Evolutionary conservation across 1,140 invertebrate genomes (phyloP).

Genomic region (Pemphigus obesinymphae): DNA sequence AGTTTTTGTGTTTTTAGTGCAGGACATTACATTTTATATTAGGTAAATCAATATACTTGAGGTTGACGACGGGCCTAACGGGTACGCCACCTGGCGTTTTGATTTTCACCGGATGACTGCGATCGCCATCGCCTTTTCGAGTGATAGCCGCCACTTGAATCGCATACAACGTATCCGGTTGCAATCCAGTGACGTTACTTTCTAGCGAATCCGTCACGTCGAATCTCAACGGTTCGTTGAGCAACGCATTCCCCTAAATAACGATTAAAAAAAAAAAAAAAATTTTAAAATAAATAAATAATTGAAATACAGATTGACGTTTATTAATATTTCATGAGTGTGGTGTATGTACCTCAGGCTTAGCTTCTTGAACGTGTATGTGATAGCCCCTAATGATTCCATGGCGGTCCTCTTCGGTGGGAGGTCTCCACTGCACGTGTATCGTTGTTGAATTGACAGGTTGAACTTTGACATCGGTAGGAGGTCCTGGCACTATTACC

Average conservation of each 20-base stretch:
- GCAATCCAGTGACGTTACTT: slow-evolving; percentile 78
- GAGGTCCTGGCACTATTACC: slow-evolving; percentile 89
- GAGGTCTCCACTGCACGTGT: slow-evolving; percentile 86
- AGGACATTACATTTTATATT: background rate
- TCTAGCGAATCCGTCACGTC: slow-evolving; percentile 76
- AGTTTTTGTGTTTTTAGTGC: background rate
- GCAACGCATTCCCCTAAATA: slow-evolving; percentile 65
- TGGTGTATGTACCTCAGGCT: slow-evolving; percentile 70
- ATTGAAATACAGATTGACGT: no score
- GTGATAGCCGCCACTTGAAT: slow-evolving; percentile 90
- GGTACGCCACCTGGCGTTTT: slow-evolving; percentile 91
- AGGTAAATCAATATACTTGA: slow-evolving; percentile 61
- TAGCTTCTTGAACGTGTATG: slow-evolving; percentile 87
- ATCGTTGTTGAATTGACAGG: slow-evolving; percentile 90
- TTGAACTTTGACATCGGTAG: slow-evolving; percentile 79
- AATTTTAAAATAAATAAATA: background rate
- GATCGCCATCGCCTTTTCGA: slow-evolving; percentile 87
- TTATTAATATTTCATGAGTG: no score
- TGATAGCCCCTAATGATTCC: slow-evolving; percentile 96
- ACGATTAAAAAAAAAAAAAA: background rate
- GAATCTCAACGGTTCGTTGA: slow-evolving; percentile 77
- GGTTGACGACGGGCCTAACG: slow-evolving; percentile 73
- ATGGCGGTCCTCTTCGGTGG: slow-evolving; percentile 82
- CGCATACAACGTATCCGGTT: slow-evolving; percentile 89
- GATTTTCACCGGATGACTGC: slow-evolving; percentile 74